Percentiles rank a stretch among this genome's conserved stretches.
phyloP scores from a whole-genome alignment of 2,888 invertebrate species.

The Drosophila meridiana region DNA sequence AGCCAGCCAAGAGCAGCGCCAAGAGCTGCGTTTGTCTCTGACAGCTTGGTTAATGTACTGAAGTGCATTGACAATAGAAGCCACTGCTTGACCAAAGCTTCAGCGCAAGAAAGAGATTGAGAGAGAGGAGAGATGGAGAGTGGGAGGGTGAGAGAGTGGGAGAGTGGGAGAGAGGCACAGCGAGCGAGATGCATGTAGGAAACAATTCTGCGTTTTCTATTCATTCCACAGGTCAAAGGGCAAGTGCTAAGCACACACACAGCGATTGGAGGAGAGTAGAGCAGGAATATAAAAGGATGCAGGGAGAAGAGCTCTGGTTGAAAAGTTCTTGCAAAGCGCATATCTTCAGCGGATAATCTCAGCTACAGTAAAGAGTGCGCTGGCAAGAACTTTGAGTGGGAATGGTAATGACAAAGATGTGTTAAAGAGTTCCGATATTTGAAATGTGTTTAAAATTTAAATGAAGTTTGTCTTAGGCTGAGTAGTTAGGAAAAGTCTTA shows the following conservation, averaged over 20 bases:
- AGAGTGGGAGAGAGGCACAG: not conserved
- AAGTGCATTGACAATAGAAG: constrained; percentile 76
- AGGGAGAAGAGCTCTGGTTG: not conserved
- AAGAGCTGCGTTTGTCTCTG: constrained; percentile 60
- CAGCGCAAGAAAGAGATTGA: not conserved
- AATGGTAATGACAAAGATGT: not conserved
- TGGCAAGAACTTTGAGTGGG: not conserved
- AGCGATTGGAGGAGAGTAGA: not conserved
- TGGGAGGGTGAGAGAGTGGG: not conserved
- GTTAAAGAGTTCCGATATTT: not conserved
- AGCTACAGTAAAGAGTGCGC: constrained; percentile 2
- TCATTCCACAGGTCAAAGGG: constrained; percentile 54
- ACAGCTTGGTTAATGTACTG: constrained; percentile 72
- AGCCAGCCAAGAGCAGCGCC: constrained; percentile 15
- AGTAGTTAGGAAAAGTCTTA: too few relatives aligned
- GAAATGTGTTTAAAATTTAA: not conserved
- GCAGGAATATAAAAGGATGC: not conserved
- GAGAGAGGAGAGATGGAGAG: not conserved
- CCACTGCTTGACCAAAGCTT: constrained; percentile 60
- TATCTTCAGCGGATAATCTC: constrained; percentile 31
- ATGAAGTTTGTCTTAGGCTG: not conserved
- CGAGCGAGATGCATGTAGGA: constrained; percentile 25
- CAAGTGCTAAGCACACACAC: constrained; percentile 63
- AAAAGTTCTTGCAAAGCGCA: constrained; percentile 7
- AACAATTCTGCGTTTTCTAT: constrained; percentile 43